Percentiles rank a stretch among this genome's conserved stretches.
Conservation (phyloP, 1,140 invertebrate genomes). For the Cherax quadricarinatus region DNA sequence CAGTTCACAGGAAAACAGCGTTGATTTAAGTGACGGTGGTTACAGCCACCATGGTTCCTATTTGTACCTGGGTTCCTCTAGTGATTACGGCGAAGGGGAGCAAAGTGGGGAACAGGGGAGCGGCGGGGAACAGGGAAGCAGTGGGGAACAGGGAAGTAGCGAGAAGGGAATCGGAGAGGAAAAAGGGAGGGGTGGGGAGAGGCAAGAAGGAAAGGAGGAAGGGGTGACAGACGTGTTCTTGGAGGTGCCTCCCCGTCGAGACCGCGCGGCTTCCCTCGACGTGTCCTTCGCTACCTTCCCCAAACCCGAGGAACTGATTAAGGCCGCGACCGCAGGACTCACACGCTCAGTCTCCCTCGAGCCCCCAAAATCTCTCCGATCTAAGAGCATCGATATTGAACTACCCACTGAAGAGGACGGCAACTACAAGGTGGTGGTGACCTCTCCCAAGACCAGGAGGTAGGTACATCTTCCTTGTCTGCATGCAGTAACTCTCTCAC, state of each 20-base stretch:
- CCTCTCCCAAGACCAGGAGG: constrained; percentile 66
- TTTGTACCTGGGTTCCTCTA: constrained; percentile 77
- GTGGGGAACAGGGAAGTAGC: background rate
- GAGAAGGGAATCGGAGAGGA: constrained; percentile 77
- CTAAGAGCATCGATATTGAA: constrained; percentile 92
- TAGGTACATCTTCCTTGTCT: constrained; percentile 55
- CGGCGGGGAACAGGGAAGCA: background rate
- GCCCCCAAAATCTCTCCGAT: constrained; percentile 79
- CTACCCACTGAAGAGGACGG: constrained; percentile 90
- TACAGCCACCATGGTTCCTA: constrained; percentile 75
- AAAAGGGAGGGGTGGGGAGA: constrained; percentile 79
- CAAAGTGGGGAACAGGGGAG: constrained; percentile 50
- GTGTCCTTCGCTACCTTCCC: constrained; percentile 81
- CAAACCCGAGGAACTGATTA: constrained; percentile 37
- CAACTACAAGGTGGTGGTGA: constrained; percentile 84
- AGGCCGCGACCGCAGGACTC: constrained; percentile 47
- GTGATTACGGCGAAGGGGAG: constrained; percentile 73
- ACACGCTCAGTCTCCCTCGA: constrained; percentile 66
- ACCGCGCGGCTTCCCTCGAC: constrained; percentile 89
- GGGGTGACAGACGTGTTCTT: constrained; percentile 65
- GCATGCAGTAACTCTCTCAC: background rate
- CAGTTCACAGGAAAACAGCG: constrained; percentile 78
- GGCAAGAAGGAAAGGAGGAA: constrained; percentile 83
- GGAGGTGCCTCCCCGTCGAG: constrained; percentile 82
- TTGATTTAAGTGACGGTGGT: constrained; percentile 76